Conservation (phyloP, 2,888 invertebrate species). For the Aelia acuminata region DNA sequence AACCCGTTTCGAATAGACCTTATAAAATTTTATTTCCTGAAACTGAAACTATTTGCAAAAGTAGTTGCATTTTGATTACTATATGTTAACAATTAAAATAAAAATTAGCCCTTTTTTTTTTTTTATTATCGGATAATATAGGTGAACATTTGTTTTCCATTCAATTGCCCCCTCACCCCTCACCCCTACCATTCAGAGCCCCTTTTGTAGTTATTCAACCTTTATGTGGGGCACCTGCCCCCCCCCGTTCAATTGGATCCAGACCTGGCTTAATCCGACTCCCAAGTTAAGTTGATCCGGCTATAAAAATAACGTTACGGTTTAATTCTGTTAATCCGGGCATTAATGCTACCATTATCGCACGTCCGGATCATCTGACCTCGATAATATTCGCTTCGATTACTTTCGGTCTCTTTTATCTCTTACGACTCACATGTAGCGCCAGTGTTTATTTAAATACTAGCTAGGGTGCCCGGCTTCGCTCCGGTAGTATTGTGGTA, state of each 20-base stretch:
- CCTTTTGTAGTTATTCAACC: slow-evolving; percentile 15
- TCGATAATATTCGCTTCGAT: background rate
- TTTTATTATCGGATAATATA: background rate
- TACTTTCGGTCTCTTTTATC: background rate
- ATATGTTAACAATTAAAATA: too few relatives aligned
- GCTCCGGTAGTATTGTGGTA: too few relatives aligned
- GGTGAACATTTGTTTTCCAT: background rate
- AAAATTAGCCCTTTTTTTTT: too few relatives aligned
- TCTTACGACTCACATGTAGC: background rate
- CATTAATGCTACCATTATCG: background rate
- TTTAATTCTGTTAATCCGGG: slow-evolving; percentile 14
- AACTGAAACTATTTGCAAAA: too few relatives aligned
- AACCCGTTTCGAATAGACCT: too few relatives aligned
- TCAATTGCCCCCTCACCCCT: background rate
- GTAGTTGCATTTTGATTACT: too few relatives aligned
- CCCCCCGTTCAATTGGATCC: background rate
- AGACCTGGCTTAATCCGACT: background rate
- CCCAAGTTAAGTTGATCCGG: background rate
- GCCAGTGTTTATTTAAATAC: too few relatives aligned
- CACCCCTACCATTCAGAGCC: background rate
- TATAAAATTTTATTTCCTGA: too few relatives aligned
- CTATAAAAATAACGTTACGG: background rate
- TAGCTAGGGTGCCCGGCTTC: too few relatives aligned
- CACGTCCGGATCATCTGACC: background rate
- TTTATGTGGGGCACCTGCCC: background rate